These are phyloP conservation scores for Agelastica alni DNA, from an alignment of 2,888 invertebrate genomes.

Conservation along the genomic window DNA sequence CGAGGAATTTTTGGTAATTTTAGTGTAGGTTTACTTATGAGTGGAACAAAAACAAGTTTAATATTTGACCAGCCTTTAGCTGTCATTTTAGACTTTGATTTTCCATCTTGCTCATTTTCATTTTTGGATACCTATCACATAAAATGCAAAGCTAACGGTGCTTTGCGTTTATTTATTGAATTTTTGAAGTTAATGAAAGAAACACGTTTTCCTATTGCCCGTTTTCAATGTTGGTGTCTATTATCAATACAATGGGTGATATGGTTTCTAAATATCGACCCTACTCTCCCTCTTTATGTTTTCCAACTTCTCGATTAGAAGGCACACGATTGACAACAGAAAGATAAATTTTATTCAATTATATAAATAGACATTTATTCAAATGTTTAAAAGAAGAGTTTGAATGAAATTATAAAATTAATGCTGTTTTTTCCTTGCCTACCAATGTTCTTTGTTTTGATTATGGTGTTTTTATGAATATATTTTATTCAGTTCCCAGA, in stretches of 20 bases:
- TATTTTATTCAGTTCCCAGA: too few relatives aligned
- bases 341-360: slow-evolving; percentile 9
- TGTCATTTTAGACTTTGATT: slow-evolving; percentile 34
- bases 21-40: not conserved
- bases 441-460: slow-evolving; percentile 1
- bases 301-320: slow-evolving; percentile 22
- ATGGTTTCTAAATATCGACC: slow-evolving; percentile 35
- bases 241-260: slow-evolving; percentile 27
- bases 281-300: slow-evolving; percentile 25
- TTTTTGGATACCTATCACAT: slow-evolving; percentile 15
- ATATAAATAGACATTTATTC: slow-evolving; percentile 3
- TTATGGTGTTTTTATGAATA: not conserved
- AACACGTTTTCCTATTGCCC: slow-evolving; percentile 13
- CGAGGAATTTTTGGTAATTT: slow-evolving; percentile 2
- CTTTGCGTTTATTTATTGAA: slow-evolving; percentile 8
- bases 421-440: not conserved
- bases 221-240: slow-evolving; percentile 19
- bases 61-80: slow-evolving; percentile 14
- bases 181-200: not conserved
- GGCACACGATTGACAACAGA: slow-evolving; percentile 21
- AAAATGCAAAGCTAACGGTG: slow-evolving; percentile 15
- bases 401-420: not conserved
- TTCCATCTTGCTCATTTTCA: slow-evolving; percentile 29
- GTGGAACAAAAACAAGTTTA: slow-evolving; percentile 15
- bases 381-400: slow-evolving; percentile 2